A percentile compares a stretch with the other conserved stretches of the same genome.
These are phyloP conservation scores for Smutsia temminckii DNA, from an alignment of 2,797 vertebrate species.

Conservation along the genomic window DNA sequence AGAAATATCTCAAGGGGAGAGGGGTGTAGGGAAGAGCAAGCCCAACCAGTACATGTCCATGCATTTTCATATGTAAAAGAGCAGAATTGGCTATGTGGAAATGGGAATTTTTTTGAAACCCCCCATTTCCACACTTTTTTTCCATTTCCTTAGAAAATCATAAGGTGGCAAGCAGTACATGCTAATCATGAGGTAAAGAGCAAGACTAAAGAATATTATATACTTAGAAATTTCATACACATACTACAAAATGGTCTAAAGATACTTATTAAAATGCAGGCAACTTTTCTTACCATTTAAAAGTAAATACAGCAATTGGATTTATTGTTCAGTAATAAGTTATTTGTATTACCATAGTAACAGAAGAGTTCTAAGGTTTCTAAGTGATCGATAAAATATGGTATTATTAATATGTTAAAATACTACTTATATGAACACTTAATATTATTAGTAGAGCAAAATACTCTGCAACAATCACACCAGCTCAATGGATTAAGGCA, in stretches of 20 bases:
- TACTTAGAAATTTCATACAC: neutral
- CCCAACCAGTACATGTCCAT: neutral
- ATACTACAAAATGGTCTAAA: conserved; percentile 11
- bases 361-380: neutral
- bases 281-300: neutral
- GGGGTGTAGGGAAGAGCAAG: neutral
- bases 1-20: neutral
- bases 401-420: neutral
- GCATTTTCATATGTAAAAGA: conserved; percentile 21
- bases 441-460: conserved; percentile 25
- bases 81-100: neutral
- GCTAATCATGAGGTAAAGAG: neutral
- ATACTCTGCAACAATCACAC: neutral
- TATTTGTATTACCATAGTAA: neutral
- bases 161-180: neutral
- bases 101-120: conserved; percentile 53
- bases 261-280: neutral
- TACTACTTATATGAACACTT: conserved; percentile 30
- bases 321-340: neutral
- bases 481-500: neutral
- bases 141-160: conserved; percentile 50
- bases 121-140: conserved; percentile 31
- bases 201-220: neutral
- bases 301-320: neutral
- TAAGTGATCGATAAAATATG: neutral